These are phyloP conservation scores for Sarcophaga caerulescens DNA, from an alignment of 2,888 invertebrate genomes.

Conservation along the genomic window DNA sequence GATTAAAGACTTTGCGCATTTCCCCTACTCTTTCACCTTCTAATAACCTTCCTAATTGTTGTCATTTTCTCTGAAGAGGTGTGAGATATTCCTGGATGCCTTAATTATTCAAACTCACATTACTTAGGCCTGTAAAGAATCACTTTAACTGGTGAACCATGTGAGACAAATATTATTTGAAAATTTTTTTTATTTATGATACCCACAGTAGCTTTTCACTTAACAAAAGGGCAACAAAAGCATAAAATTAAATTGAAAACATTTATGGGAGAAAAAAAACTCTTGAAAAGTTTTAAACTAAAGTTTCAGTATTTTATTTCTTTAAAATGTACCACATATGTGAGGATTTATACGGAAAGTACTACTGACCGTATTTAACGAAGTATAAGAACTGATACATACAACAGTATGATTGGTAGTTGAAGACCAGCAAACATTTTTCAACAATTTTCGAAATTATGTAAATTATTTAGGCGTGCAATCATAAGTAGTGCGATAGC, in stretches of 20 bases:
- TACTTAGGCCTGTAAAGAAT: no score
- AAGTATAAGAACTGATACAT: neutral
- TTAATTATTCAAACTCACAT: no score
- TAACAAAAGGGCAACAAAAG: neutral
- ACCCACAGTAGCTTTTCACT: neutral
- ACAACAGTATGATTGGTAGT: neutral
- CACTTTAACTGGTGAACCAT: no score
- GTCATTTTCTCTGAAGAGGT: no score
- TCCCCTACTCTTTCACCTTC: no score
- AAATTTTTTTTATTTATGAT: neutral
- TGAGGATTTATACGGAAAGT: neutral
- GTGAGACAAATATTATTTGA: no score
- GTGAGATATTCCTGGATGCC: no score
- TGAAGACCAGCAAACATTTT: neutral
- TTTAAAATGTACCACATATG: neutral
- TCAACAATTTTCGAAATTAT: neutral
- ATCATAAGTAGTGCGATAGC: no score
- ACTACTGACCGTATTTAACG: constrained; percentile 14
- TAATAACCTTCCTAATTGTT: no score
- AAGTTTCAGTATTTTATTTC: neutral
- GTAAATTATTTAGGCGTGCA: no score
- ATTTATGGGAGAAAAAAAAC: neutral
- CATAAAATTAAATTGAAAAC: neutral
- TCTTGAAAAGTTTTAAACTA: neutral
- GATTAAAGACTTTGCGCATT: no score